A percentile compares a stretch with the other conserved stretches of the same genome.
phyloP scores from a whole-genome alignment of 1,140 invertebrate species.

The Latrodectus geometricus region DNA sequence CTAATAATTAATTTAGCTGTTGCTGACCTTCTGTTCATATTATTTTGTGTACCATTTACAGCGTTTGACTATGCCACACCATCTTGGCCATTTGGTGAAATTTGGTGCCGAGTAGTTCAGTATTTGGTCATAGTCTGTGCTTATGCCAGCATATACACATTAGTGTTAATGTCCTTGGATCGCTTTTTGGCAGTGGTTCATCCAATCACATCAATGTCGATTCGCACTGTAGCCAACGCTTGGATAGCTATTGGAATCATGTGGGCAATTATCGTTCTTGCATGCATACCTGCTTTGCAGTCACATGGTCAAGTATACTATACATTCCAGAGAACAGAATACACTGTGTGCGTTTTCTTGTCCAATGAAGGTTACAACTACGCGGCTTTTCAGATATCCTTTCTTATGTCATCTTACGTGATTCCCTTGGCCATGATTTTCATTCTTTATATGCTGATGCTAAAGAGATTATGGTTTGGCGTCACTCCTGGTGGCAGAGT shows the following conservation, averaged over 20 bases:
- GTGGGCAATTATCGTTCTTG: constrained; percentile 84
- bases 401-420: constrained; percentile 87
- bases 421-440: constrained; percentile 88
- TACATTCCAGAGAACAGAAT: constrained; percentile 6
- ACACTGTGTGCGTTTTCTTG: constrained; percentile 60
- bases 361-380: constrained; percentile 62
- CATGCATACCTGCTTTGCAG: constrained; percentile 81
- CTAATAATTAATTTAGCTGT: constrained; percentile 89
- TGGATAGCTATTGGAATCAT: constrained; percentile 80
- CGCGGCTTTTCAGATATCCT: constrained; percentile 71
- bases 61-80: constrained; percentile 87
- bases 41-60: constrained; percentile 95
- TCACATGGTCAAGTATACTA: constrained; percentile 80
- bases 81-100: constrained; percentile 90
- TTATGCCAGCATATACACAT: constrained; percentile 92
- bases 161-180: constrained; percentile 95
- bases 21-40: constrained; percentile 92
- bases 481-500: constrained; percentile 78
- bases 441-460: constrained; percentile 90
- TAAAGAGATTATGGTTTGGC: constrained; percentile 87
- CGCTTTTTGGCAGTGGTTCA: constrained; percentile 95
- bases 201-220: constrained; percentile 89
- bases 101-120: constrained; percentile 90
- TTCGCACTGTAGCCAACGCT: constrained; percentile 88
- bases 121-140: constrained; percentile 89